Evolutionary conservation across 2,888 invertebrate species (phyloP), one percentile per base, ranked within the genome.

Genomic region (Tachina lurida): DNA sequence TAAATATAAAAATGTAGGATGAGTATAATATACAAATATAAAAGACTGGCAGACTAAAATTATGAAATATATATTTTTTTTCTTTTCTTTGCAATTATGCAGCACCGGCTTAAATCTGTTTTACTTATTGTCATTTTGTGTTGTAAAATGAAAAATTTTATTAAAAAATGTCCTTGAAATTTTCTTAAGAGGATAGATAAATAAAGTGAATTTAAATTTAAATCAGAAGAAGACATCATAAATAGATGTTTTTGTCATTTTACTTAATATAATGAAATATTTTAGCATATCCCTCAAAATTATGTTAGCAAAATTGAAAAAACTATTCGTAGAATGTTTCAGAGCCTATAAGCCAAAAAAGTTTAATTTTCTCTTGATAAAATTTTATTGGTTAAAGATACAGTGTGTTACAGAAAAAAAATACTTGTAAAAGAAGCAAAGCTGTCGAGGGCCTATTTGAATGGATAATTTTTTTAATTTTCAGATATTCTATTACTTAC

Each of bases 161-260:
- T 13, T 58, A 45, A 58, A 47, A 19, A 54, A 43, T 17, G 74
- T 22, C 80, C 80, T 81, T 81, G 80, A 74, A 74, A 54, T 60
- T 39, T 39, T 3, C 10, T 9, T n/a, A 39, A n/a, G 19, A 19
- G 10, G 19, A 49, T 49, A n/a, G n/a, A n/a, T n/a, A n/a, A n/a
- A n/a, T n/a, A 49, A 49, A 49, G n/a, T n/a, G 5, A 49, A 49
- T 8, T 15, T 49, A 49, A 49, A 49, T 5, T 8, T 49, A 49
- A 49, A 13, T 31, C 13, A 58, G 1, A 13, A 12, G 12, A 3
- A n/a, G n/a, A 7, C 4, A 15, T 49, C 4, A 49, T 15, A 15
- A 49, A 15, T 15, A 15, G 1, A 49, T 15, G 49, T 49, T 15
- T n/a, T 7, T 15, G 8, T 13, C n/a, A 15, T 49, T n/a, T 49